Evolutionary conservation across 2,888 invertebrate species (phyloP).

Genomic region (Slavum lentiscoides): DNA sequence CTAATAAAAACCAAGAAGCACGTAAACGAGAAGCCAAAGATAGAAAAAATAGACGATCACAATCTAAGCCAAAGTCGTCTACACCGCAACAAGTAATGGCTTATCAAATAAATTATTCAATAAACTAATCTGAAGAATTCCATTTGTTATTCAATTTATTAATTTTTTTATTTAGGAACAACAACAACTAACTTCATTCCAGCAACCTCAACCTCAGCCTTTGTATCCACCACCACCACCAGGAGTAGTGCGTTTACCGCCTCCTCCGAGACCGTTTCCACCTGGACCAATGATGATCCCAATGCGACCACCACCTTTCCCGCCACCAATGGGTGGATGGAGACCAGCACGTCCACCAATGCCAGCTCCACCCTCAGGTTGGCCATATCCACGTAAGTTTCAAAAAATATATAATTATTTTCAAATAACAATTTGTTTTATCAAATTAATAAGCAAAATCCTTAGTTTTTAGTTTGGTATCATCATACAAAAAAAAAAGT

Average conservation of each 20-base stretch:
- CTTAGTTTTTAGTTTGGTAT: neutral
- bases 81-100: slow-evolving; percentile 23
- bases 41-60: slow-evolving; percentile 32
- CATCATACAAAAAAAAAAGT: neutral
- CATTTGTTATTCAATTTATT: neutral
- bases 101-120: neutral
- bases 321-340: slow-evolving; percentile 47
- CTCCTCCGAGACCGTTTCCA: slow-evolving; percentile 39
- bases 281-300: slow-evolving; percentile 50
- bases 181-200: slow-evolving; percentile 28
- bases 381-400: slow-evolving; percentile 52
- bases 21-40: slow-evolving; percentile 43
- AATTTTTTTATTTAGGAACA: slow-evolving; percentile 15
- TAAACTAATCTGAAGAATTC: neutral
- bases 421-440: neutral
- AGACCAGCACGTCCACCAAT: slow-evolving; percentile 37
- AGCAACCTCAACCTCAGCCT: slow-evolving; percentile 41
- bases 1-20: slow-evolving; percentile 38
- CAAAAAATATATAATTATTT: neutral
- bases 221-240: slow-evolving; percentile 36
- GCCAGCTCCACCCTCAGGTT: slow-evolving; percentile 44
- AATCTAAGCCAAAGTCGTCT: slow-evolving; percentile 40
- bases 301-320: slow-evolving; percentile 29
- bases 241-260: slow-evolving; percentile 42
- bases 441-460: neutral